These are phyloP conservation scores for Passer domesticus DNA, from an alignment of 2,113 vertebrate genomes.

Conservation along the genomic window DNA sequence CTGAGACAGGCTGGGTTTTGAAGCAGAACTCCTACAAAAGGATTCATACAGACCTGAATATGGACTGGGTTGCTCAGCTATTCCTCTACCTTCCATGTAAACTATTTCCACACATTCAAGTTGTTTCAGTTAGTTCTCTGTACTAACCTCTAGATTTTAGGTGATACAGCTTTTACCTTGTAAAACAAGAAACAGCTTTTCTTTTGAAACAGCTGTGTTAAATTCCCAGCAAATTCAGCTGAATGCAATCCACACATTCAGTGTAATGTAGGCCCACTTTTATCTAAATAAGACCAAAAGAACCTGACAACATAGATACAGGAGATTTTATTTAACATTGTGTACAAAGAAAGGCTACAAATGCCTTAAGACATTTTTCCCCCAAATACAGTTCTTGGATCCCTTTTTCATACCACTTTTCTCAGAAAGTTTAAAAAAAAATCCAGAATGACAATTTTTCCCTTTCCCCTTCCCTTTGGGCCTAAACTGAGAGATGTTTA, in stretches of 20 bases:
- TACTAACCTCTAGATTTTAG: background rate
- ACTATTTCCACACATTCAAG: background rate
- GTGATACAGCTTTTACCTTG: background rate
- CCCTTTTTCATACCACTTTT: conserved; percentile 64
- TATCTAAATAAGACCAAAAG: conserved; percentile 23
- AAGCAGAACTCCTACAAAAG: background rate
- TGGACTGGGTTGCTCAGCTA: background rate
- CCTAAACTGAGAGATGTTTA: background rate
- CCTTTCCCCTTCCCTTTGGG: background rate
- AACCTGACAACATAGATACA: conserved; percentile 61
- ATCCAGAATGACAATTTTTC: background rate
- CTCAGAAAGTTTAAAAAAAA: conserved; percentile 32
- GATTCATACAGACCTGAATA: background rate
- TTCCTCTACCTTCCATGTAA: background rate
- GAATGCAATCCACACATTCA: background rate
- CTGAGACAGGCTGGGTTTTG: background rate
- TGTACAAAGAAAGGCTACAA: conserved; percentile 79
- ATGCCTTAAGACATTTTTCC: conserved; percentile 54
- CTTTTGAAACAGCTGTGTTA: background rate
- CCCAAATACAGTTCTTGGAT: conserved; percentile 64
- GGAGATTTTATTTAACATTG: conserved; percentile 78
- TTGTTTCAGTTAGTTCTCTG: background rate
- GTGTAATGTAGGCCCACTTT: background rate
- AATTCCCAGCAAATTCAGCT: background rate
- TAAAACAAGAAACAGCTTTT: background rate